Percentiles rank a stretch among this genome's conserved stretches.
These are phyloP conservation scores for Daubentonia madagascariensis DNA, from an alignment of 2,113 vertebrate species.

Conservation along the genomic window DNA sequence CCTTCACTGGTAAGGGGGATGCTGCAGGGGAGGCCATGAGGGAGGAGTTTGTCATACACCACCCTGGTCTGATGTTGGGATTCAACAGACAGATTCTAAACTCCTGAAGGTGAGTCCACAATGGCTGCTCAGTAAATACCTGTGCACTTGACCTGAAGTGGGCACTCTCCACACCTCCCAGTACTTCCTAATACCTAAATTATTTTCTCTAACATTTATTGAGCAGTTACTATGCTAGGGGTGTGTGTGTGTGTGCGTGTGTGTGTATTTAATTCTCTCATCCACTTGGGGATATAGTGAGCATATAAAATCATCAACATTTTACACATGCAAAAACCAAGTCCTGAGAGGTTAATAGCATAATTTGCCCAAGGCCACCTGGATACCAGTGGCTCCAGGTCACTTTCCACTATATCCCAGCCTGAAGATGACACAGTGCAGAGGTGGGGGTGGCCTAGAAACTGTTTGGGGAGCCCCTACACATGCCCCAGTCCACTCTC, in stretches of 20 bases:
- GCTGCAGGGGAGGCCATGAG: rapidly evolving
- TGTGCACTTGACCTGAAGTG: not conserved
- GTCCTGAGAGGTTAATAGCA: not conserved
- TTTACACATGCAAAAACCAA: not conserved
- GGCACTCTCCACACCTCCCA: not conserved
- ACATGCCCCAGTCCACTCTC: not conserved
- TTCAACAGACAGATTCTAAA: not conserved
- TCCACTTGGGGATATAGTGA: not conserved
- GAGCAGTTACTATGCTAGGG: not conserved
- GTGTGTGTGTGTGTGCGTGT: not conserved
- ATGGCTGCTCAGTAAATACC: not conserved
- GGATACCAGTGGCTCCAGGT: too few relatives aligned
- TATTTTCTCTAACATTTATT: not conserved
- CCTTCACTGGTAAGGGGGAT: not conserved
- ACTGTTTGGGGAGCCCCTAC: not conserved
- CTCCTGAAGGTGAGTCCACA: rapidly evolving
- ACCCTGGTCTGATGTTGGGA: not conserved
- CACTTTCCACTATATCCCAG: not conserved
- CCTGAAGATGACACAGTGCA: not conserved
- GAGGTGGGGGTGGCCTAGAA: not conserved
- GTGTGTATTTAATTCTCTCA: not conserved
- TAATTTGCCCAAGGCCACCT: not conserved
- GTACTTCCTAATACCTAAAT: not conserved
- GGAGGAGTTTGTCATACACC: not conserved
- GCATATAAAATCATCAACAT: not conserved